Percentiles rank a stretch among this genome's conserved stretches.
Evolutionary conservation across 2,113 vertebrate genomes (phyloP).

Genomic region (Danionella cerebrum): DNA sequence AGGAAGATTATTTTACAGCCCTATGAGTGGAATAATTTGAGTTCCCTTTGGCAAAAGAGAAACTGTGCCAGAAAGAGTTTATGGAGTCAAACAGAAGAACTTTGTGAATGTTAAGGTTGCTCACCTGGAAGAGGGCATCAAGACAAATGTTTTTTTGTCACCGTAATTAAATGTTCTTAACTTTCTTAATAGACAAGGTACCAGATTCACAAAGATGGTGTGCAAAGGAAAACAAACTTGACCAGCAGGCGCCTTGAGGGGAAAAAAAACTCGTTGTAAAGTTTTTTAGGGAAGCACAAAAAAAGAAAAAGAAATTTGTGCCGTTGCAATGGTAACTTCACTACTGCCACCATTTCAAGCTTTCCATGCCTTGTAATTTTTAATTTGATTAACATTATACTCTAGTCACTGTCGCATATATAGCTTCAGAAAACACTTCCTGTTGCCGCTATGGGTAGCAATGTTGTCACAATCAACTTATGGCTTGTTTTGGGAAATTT

Average conservation of each 20-base stretch:
- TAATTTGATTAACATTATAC: too few relatives aligned
- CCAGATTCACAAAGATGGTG: constrained; percentile 6
- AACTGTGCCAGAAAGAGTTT: constrained; percentile 42
- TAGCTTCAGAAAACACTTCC: not conserved
- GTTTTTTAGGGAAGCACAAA: too few relatives aligned
- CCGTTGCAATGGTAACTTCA: too few relatives aligned
- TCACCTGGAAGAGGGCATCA: constrained; percentile 34
- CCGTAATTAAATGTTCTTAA: constrained; percentile 9
- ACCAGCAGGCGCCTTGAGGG: too few relatives aligned
- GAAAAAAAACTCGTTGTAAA: too few relatives aligned
- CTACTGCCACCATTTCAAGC: too few relatives aligned
- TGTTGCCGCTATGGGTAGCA: not conserved
- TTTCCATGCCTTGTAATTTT: too few relatives aligned
- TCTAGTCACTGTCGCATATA: not conserved
- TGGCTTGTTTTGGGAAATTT: constrained; percentile 2
- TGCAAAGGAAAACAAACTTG: not conserved
- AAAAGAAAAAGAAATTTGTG: too few relatives aligned
- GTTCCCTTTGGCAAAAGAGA: constrained; percentile 43
- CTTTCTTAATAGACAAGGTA: too few relatives aligned
- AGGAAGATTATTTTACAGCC: constrained; percentile 48
- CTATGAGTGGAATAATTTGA: constrained; percentile 50
- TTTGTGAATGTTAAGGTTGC: constrained; percentile 36
- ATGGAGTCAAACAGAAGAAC: constrained; percentile 27
- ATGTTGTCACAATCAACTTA: constrained; percentile 3
- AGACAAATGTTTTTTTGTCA: constrained; percentile 27